Evolutionary conservation across 2,888 invertebrate genomes (phyloP), one percentile per base, ranked within the genome.

Genomic region (Eurytoma adleriae): DNA sequence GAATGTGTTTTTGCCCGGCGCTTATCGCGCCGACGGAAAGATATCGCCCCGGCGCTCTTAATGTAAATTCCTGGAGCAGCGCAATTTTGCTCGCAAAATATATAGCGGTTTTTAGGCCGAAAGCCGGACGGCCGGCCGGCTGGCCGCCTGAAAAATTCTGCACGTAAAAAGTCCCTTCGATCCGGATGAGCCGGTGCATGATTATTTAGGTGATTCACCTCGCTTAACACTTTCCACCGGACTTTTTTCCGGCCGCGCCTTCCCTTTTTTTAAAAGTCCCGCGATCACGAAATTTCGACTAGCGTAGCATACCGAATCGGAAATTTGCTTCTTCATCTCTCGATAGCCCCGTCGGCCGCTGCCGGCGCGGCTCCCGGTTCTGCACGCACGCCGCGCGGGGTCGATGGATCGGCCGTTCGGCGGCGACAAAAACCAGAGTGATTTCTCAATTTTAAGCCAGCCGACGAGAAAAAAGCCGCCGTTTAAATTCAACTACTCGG

Each of bases 241-340:
- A 30, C 18, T n/a, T 50, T 62, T 71, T 66, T 66, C 52, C 66
- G 20, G 20, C 54, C 13, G 20, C 40, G 20, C n/a, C 27, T 13
- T 68, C 24, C 59, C 14, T 40, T 71, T 59, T 66, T 68, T 68
- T 24, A 1, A 10, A 10, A 10, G 10, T 1, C 40, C 40, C 30
- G 20, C 61, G 27, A 66, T 62, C n/a, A 12, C 52, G 64, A 74
- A 69, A 62, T 61, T 78, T 72, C 76, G 62, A 70, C 61, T 27
- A 18, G 68, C 71, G 66, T 62, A 59, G 70, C 81, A 59, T 64
- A 50, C 57, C 79, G 50, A 82, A 82, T 82, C 68, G 74, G 14
- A 82, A 82, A 82, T 80, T 77, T 67, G 79, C 82, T 50, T 74
- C 79, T 73, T 82, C 78, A 82, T 78, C 76, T 73, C 27, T 40